Base-by-base conservation (phyloP, 1,140 invertebrate genomes). In the Calosoma granatense region DNA sequence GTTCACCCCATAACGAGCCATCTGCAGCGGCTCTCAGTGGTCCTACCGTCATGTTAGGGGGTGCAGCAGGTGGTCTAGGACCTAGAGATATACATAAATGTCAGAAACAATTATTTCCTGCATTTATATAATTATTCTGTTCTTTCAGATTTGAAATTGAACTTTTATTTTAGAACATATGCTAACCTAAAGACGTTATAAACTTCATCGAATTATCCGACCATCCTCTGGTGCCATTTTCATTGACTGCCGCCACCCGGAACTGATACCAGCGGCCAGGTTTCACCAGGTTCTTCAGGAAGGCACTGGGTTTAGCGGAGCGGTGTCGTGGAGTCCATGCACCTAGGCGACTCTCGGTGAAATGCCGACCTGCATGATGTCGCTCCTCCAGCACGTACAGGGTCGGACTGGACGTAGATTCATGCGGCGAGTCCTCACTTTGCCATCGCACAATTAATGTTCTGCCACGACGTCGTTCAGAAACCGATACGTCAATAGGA, bases 231-330 rank as follows among this genome's bases (percentile, higher is more conserved):
- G 83, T 84, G 0, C 87, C 87, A 58, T 81, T 78, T 1, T 75
- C 75, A 65, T 82, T 86, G 0, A 90, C 78, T 1, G 85, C 82
- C 0, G 86, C 85, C 1, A 88, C 82, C 21, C 86, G 76, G 63
- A 88, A 86, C 64, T 86, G 81, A 67, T 89, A 90, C 85, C 85
- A 88, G 15, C 81, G 78, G 15, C 85, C 86, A 0, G 83, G 83
- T 62, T 81, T 81, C 47, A 86, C 67, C 26, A 77, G 64, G 54
- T 76, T 74, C 14, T 76, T 76, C 9, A 86, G 72, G 1, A 77
- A 75, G 6, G 77, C 75, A 58, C 76, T 78, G 0, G 76, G 73
- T 56, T 78, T 66, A 4, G 22, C 26, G 12, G 68, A 60, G 23
- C 60, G 58, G 2, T 71, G 68, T 26, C 73, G 72, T 20, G 72